Evolutionary conservation across 2,113 vertebrate species (phyloP).

Genomic region (Centrocercus urophasianus): DNA sequence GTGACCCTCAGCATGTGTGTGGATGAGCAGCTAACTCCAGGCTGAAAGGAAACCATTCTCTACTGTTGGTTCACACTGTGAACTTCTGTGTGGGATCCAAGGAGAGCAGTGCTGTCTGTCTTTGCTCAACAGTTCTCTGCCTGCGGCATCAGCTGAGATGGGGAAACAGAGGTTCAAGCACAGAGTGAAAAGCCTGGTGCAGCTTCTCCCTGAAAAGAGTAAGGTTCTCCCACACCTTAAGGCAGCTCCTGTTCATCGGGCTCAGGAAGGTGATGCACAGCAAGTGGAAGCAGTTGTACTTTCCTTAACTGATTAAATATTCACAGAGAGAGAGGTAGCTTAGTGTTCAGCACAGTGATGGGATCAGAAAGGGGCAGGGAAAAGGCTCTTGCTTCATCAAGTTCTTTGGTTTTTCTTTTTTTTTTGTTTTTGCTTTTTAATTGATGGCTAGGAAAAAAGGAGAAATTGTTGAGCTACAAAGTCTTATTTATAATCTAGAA

Average conservation of each 20-base stretch:
- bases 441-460: background rate
- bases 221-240: background rate
- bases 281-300: background rate
- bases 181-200: background rate
- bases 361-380: background rate
- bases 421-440: background rate
- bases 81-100: background rate
- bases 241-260: background rate
- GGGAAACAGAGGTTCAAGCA: background rate
- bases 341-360: background rate
- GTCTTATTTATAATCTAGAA: background rate
- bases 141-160: fast-evolving
- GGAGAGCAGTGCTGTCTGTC: background rate
- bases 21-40: background rate
- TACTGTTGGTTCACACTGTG: background rate
- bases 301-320: background rate
- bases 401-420: background rate
- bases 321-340: background rate
- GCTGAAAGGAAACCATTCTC: background rate
- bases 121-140: background rate
- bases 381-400: background rate
- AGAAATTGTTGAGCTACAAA: background rate
- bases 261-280: background rate
- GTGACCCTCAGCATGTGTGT: fast-evolving
- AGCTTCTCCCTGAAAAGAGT: background rate